Evolutionary conservation across 2,113 vertebrate species (phyloP).

Genomic region (Todiramphus chloris): DNA sequence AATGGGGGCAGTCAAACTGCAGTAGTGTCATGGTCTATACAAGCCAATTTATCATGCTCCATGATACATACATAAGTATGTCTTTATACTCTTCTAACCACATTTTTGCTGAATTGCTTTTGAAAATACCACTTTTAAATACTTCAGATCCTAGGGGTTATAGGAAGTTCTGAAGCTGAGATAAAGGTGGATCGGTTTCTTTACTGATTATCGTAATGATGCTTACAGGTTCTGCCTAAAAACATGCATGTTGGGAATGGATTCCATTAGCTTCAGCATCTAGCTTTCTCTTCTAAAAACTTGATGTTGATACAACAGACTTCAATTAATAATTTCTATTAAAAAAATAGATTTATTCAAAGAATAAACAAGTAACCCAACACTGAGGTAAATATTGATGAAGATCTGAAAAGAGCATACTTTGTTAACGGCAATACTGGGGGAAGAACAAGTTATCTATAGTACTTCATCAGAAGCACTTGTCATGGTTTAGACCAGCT

Average conservation of each 20-base stretch:
- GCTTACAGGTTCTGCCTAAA: background rate
- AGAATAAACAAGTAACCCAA: background rate
- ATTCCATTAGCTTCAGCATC: background rate
- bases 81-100: background rate
- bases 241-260: background rate
- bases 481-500: no score
- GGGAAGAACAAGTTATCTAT: background rate
- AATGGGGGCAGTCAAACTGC: background rate
- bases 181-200: fast-evolving
- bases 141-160: fast-evolving
- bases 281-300: background rate
- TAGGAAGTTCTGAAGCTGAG: background rate
- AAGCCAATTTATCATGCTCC: background rate
- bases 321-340: background rate
- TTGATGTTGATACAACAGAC: background rate
- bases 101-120: background rate
- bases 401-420: background rate
- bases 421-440: background rate
- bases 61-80: background rate
- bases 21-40: background rate
- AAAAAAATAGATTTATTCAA: background rate
- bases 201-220: background rate
- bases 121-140: background rate
- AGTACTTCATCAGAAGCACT: background rate
- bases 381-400: background rate